phyloP scores from a whole-genome alignment of 2,888 invertebrate species.

The Pollenia griseotomentosa region DNA sequence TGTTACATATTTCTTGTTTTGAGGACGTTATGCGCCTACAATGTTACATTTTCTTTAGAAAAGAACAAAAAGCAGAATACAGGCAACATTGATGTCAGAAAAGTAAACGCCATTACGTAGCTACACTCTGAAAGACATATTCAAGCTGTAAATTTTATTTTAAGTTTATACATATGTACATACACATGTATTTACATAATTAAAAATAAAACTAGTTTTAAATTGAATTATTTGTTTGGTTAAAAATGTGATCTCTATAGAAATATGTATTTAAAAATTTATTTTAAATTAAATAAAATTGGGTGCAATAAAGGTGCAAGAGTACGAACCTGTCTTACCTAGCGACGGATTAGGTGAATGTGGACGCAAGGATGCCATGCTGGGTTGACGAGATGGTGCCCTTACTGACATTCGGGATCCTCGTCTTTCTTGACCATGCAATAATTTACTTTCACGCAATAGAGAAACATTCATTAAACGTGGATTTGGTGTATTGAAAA shows the following conservation, averaged over 20 bases:
- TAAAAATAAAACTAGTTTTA: not conserved
- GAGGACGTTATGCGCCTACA: too few species aligned
- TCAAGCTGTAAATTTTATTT: too few species aligned
- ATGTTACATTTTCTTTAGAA: too few species aligned
- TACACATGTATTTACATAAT: too few species aligned
- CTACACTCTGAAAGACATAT: too few species aligned
- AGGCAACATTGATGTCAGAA: too few species aligned
- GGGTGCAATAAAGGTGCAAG: constrained; percentile 74
- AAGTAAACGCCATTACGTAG: too few species aligned
- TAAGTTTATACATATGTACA: too few species aligned
- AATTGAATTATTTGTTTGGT: not conserved
- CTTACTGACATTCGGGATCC: constrained; percentile 92
- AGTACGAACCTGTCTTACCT: constrained; percentile 85
- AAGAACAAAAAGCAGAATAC: too few species aligned
- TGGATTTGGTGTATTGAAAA: constrained; percentile 97
- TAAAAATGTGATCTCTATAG: constrained; percentile 64
- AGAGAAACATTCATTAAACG: constrained; percentile 96
- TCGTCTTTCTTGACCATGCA: constrained; percentile 90
- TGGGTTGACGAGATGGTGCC: constrained; percentile 93
- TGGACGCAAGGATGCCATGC: constrained; percentile 92
- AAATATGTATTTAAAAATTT: constrained; percentile 25
- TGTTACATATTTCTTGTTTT: too few species aligned
- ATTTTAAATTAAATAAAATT: constrained; percentile 52
- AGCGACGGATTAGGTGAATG: constrained; percentile 87
- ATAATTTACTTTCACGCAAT: constrained; percentile 91